Evolutionary conservation across 2,797 vertebrate genomes (phyloP), one percentile per base, ranked within the genome.

Genomic region (Myotis findleyi): DNA sequence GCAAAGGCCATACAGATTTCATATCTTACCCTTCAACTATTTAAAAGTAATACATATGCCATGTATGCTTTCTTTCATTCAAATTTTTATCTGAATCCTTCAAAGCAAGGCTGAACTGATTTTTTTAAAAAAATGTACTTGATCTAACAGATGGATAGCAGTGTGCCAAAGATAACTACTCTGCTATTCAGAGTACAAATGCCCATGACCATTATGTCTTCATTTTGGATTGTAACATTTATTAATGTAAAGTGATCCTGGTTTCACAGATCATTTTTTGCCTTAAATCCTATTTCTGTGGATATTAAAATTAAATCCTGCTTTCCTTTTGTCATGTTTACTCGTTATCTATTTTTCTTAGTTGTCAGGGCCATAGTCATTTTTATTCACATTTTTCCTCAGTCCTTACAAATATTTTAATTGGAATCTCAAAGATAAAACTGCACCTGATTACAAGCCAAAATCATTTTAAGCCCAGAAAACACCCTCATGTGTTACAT

Each of bases 391-490:
- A 81, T 68, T 93, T 91, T 68, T 18, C 53, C 33, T 92, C 21
- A 79, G 49, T 66, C 18, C 33, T 66, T 79, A 75, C 27, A 94
- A 93, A 82, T 10, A 77, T 81, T 91, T 95, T 94, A 81, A 93
- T 69, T 87, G n/a, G 25, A 94, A 68, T 93, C 89, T 91, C 44
- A 90, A 85, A 81, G 68, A 11, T 17, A 87, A 92, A 96, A 91
- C 57, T 64, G 21, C 36, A 73, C 44, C 53, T 57, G 9, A 81
- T 83, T 69, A 57, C 53, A 93, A 92, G 81, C 36, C 76, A 92
- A 91, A 89, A n/a, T 69, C 36, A 27, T 59, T 27, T 59, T 82
- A 66, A 93, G 55, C 14, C 27, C n/a, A 85, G 57, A 73, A 87
- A 73, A 73, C 18, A 91, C 33, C 3, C 7, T 23, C 36, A 66